Evolutionary conservation across 1,140 invertebrate species (phyloP), one percentile per base, ranked within the genome.

Genomic region (Listronotus oregonensis): DNA sequence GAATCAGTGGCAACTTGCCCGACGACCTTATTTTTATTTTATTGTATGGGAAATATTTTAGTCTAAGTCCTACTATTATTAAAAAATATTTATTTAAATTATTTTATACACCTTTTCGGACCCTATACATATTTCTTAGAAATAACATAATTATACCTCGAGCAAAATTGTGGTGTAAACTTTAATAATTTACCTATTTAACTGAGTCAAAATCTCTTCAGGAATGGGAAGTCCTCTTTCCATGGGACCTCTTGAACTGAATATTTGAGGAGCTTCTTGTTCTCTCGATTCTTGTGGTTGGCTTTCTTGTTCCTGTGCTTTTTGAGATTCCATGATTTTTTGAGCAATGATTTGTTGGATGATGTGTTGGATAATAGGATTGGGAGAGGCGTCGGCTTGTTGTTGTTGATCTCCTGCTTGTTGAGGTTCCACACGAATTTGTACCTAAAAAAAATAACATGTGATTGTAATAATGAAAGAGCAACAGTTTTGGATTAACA

Each of bases 151-250:
- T n/a, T n/a, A n/a, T n/a, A n/a, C n/a, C n/a, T n/a, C n/a, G n/a
- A n/a, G n/a, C n/a, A n/a, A n/a, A 27, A 27, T 27, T 27, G 5
- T 27, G 21, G 2, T 27, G 21, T 27, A 1, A 27, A 5, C 5
- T 27, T 27, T 27, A 27, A 27, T 27, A 27, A 14, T 10, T 55
- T 64, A 66, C 68, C 68, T 69, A 43, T 78, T 81, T 69, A 77
- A 73, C 71, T 84, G 84, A 51, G 82, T 80, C 58, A 87, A 73
- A 71, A 87, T 82, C 52, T 86, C 85, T 59, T 85, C 83, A 6
- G 84, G 85, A 71, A 87, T 80, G 32, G 83, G 84, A n/a, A 82
- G 44, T 58, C 78, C 76, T 60, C 80, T 77, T 21, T 79, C 70
- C 9, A 81, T 77, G 56, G 80, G 64, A 17, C 72, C 76, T 63